Evolutionary conservation across 2,888 invertebrate species (phyloP), one percentile per base, ranked within the genome.

Genomic region (Parnassius apollo): DNA sequence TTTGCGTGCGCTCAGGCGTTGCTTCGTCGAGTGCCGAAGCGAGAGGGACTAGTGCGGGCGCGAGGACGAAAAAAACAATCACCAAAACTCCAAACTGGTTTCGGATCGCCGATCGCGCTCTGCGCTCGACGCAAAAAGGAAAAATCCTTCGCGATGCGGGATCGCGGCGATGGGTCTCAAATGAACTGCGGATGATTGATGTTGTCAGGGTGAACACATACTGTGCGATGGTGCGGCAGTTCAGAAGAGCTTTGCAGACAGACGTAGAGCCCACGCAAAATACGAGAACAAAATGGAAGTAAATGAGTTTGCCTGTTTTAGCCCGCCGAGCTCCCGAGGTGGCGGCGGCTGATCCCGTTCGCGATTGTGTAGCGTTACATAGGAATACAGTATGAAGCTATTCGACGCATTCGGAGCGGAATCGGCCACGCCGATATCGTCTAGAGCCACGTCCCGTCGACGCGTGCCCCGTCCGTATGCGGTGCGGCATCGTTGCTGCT

Each of bases 401-500:
- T 13, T 48, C 25, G 35, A 60, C 56, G 57, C 48, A 58, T 48
- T 64, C 42, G 71, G 67, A 72, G 75, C 74, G 77, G 75, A 76
- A 76, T 75, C 84, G 79, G 80, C 73, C 82, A 79, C 74, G 70
- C 66, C 65, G 68, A 73, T 68, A 72, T 74, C 65, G 75, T 74
- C 76, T 77, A 79, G 83, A 85, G 85, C 82, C 85, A 81, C 85
- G 88, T 86, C 86, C 82, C 86, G 83, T 81, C 81, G 86, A 86
- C 88, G 87, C 85, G 78, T 80, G 83, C 82, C 88, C 80, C 88
- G 86, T 84, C 85, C 83, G 88, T 80, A 78, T 86, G 91, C 90
- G 88, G 88, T 88, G 91, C 86, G 87, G 85, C 83, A 79, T 87
- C 86, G 85, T 85, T 83, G 82, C 87, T 85, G 83, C 83, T 83